Evolutionary conservation across 2,113 vertebrate genomes (phyloP).

Genomic region (Mohoua ochrocephala): DNA sequence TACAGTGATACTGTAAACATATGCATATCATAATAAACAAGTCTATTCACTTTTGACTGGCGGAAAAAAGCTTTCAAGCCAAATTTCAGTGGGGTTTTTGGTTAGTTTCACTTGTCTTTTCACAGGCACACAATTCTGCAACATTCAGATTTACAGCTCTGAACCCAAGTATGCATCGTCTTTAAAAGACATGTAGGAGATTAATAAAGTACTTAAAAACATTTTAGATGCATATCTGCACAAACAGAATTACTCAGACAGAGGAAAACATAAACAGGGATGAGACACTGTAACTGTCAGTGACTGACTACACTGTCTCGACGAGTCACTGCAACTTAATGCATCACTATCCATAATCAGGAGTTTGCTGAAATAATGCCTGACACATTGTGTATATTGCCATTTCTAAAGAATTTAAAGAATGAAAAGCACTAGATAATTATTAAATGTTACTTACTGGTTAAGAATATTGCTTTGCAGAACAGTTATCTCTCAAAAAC

Average conservation of each 20-base stretch:
- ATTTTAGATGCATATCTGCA: background rate
- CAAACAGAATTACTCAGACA: background rate
- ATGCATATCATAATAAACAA: background rate
- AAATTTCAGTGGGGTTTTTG: background rate
- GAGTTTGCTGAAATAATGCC: background rate
- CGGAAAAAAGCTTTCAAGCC: background rate
- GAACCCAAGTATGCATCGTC: background rate
- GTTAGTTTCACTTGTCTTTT: background rate
- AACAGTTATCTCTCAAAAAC: background rate
- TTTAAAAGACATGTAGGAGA: background rate
- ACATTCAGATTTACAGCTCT: background rate
- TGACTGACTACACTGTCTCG: background rate
- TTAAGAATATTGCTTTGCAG: rapidly evolving
- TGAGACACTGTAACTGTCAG: background rate
- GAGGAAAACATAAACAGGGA: background rate
- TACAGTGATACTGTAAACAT: background rate
- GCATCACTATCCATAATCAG: background rate
- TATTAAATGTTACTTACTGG: background rate
- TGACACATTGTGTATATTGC: background rate
- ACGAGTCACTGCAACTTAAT: background rate
- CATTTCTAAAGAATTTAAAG: background rate
- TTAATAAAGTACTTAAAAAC: background rate
- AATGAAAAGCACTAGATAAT: background rate
- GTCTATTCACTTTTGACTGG: background rate
- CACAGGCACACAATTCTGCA: background rate